Conservation (phyloP, 2,888 invertebrate genomes). For the Sarcophaga rosellei region DNA sequence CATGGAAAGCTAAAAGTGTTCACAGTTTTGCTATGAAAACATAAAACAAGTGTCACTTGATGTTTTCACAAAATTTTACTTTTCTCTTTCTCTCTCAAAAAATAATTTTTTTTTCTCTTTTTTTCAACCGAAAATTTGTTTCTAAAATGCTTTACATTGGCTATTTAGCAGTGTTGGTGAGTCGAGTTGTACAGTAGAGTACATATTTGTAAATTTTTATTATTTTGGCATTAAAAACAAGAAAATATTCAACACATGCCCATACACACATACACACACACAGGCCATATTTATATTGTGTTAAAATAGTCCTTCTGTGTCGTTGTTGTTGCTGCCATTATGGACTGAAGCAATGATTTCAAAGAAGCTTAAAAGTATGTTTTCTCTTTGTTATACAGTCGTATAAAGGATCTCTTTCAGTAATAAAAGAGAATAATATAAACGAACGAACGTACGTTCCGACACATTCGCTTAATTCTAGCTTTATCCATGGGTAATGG, state of each 20-base stretch:
- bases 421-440: too few relatives aligned
- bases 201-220: constrained; percentile 57
- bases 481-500: too few relatives aligned
- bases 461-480: too few relatives aligned
- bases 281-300: constrained; percentile 22
- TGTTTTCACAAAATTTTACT: constrained; percentile 54
- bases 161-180: constrained; percentile 8
- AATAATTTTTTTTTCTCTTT: not conserved
- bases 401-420: too few relatives aligned
- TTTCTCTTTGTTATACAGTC: too few relatives aligned
- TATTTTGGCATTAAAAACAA: constrained; percentile 62
- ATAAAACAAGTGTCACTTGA: constrained; percentile 65
- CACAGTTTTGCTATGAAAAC: constrained; percentile 61
- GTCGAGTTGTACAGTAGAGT: constrained; percentile 32
- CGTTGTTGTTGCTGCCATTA: too few relatives aligned
- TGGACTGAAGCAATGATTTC: too few relatives aligned
- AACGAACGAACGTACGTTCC: too few relatives aligned
- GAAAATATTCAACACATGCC: constrained; percentile 23
- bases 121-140: constrained; percentile 29
- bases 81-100: constrained; percentile 1
- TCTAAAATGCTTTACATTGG: constrained; percentile 50
- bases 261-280: not conserved
- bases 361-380: too few relatives aligned
- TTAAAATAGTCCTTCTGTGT: constrained; percentile 34
- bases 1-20: constrained; percentile 62